Evolutionary conservation across 1,140 invertebrate species (phyloP).

Genomic region (Drosophila simulans): DNA sequence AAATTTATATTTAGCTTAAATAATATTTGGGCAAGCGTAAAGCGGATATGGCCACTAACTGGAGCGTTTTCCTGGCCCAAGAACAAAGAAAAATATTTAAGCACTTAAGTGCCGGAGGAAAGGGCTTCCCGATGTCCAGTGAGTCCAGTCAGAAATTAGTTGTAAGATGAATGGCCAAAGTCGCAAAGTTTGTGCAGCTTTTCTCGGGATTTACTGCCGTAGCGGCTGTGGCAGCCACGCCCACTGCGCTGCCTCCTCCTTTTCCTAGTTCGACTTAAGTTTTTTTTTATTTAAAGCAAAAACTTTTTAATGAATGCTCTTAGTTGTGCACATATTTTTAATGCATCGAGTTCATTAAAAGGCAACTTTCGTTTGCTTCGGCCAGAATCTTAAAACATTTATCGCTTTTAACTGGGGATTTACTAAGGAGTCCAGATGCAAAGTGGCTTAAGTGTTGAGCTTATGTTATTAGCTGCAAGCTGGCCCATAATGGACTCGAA

Average conservation of each 20-base stretch:
- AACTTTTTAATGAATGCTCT: conserved; percentile 83
- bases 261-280: conserved; percentile 20
- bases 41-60: conserved; percentile 79
- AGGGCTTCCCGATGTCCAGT: conserved; percentile 19
- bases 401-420: conserved; percentile 58
- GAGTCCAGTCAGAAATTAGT: conserved; percentile 82
- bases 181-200: conserved; percentile 78
- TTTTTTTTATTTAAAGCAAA: conserved; percentile 63
- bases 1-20: conserved; percentile 73
- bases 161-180: conserved; percentile 79
- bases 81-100: conserved; percentile 80
- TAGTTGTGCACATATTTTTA: conserved; percentile 81
- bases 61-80: conserved; percentile 60
- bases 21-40: conserved; percentile 77
- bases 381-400: conserved; percentile 38
- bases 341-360: conserved; percentile 79
- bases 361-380: conserved; percentile 53
- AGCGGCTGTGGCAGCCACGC: conserved; percentile 12
- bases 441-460: conserved; percentile 64
- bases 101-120: conserved; percentile 68
- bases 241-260: neutral
- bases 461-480: conserved; percentile 57
- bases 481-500: conserved; percentile 55
- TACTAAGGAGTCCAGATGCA: conserved; percentile 39
- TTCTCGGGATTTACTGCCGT: conserved; percentile 75